Evolutionary conservation across 1,140 invertebrate genomes (phyloP).

Genomic region (Vanessa atalanta): DNA sequence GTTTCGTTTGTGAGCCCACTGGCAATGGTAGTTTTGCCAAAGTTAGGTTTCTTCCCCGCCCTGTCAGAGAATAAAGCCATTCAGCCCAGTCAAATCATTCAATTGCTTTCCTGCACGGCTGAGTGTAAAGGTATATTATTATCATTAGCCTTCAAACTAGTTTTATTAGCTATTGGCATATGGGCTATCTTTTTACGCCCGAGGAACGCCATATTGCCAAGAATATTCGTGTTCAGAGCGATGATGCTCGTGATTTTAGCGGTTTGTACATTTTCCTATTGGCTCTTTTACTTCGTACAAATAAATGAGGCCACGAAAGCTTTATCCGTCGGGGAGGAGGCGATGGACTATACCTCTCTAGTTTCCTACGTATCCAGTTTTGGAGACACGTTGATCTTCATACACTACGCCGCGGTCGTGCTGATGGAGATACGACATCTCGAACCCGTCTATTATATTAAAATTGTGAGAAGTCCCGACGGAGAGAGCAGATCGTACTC

Average conservation of each 20-base stretch:
- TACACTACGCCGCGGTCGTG: constrained; percentile 96
- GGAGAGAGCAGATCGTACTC: constrained; percentile 92
- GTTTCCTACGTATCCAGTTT: constrained; percentile 95
- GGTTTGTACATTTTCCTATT: constrained; percentile 96
- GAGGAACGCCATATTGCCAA: constrained; percentile 92
- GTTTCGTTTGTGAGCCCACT: constrained; percentile 95
- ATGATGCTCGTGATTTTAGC: constrained; percentile 94
- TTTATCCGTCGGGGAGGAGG: constrained; percentile 88
- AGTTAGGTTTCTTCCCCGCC: constrained; percentile 89
- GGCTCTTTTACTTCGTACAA: constrained; percentile 98
- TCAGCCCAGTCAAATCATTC: constrained; percentile 74
- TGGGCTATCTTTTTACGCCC: constrained; percentile 93
- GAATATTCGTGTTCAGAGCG: constrained; percentile 95
- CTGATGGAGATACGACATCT: constrained; percentile 95
- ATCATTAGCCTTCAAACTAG: constrained; percentile 94
- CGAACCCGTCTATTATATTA: constrained; percentile 94
- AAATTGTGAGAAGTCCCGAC: constrained; percentile 96
- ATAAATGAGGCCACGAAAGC: constrained; percentile 89
- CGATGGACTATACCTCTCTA: constrained; percentile 90
- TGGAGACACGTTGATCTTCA: constrained; percentile 95
- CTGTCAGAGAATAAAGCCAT: constrained; percentile 75
- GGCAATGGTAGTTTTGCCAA: constrained; percentile 96
- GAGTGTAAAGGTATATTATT: constrained; percentile 93
- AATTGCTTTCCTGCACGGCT: constrained; percentile 70
- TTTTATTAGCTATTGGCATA: constrained; percentile 94